phyloP scores from a whole-genome alignment of 64 coral and sea anemone genomes.

The Platygyra sinensis region DNA sequence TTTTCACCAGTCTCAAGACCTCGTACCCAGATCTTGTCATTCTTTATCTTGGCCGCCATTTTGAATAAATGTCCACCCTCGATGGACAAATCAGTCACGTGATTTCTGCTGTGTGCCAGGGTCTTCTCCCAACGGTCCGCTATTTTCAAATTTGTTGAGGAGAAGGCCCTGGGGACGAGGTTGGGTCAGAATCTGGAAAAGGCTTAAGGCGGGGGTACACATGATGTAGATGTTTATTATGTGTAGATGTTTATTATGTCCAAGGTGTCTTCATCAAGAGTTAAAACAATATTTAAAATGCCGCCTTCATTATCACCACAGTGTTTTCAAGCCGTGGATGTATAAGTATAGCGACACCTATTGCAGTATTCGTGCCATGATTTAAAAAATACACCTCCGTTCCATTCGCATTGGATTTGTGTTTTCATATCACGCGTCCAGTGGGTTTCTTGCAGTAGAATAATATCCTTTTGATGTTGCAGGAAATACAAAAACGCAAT shows the following conservation, averaged over 20 bases:
- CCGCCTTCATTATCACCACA: neutral
- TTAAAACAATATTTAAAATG: neutral
- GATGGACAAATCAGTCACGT: too few relatives aligned
- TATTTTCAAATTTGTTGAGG: too few relatives aligned
- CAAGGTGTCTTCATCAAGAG: neutral
- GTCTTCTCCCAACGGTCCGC: too few relatives aligned
- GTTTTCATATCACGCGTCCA: neutral
- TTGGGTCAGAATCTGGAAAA: too few relatives aligned
- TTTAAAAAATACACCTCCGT: neutral
- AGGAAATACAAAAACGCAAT: neutral
- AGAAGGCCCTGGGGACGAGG: too few relatives aligned
- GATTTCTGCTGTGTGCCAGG: too few relatives aligned
- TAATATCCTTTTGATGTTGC: neutral
- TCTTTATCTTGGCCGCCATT: too few relatives aligned
- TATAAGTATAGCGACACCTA: slow-evolving; percentile 4
- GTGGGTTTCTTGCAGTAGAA: slow-evolving; percentile 36
- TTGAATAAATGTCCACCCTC: too few relatives aligned
- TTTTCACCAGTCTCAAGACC: too few relatives aligned
- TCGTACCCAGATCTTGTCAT: too few relatives aligned
- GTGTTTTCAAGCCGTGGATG: neutral
- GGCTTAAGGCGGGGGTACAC: too few relatives aligned
- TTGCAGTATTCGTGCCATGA: neutral
- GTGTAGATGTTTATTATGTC: slow-evolving; percentile 21
- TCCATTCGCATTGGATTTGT: neutral
- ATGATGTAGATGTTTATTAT: too few relatives aligned